Evolutionary conservation across 2,888 invertebrate species (phyloP), one percentile per base, ranked within the genome.

Genomic region (Papilio demoleus): DNA sequence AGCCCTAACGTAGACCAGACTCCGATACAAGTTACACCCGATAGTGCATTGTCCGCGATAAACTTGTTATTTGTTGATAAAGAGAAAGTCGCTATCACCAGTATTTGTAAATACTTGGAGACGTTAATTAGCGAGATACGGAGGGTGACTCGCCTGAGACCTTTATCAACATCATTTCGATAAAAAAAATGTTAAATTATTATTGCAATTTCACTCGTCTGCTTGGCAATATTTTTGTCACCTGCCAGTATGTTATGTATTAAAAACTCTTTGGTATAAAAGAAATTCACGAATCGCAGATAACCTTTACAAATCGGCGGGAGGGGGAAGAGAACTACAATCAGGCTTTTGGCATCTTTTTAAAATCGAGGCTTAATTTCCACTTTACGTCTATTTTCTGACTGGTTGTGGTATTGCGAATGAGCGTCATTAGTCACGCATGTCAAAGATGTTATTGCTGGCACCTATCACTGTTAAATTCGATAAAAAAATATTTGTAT

Each of bases 31-130:
- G 74, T 78, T 77, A 73, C 77, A 78, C 74, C 81, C 85, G 91
- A 90, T 91, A 90, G 91, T 79, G 90, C 91, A 92, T 88, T 91
- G 91, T 87, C 89, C 90, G 76, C 86, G 91, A 92, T 92, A 90
- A 86, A 81, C 81, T 86, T 90, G 90, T 88, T 90, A 84, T 90
- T 87, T 78, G 73, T 70, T 72, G 90, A 90, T 91, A 88, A 84
- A 80, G 86, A 80, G 90, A 90, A 90, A 90, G 88, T 83, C 50
- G 71, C 72, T 86, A 90, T 88, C 88, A 36, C 63, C 71, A 74
- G 79, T 88, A 85, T 90, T 88, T 90, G 89, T 90, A 90, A 90
- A 90, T 88, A 90, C 74, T 74, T 65, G 73, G 69, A 70, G 69
- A 72, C 72, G 74, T 81, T 85, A 85, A 86, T 86, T 86, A 80